Evolutionary conservation across 2,888 invertebrate genomes (phyloP).

Genomic region (Cloeon dipterum): DNA sequence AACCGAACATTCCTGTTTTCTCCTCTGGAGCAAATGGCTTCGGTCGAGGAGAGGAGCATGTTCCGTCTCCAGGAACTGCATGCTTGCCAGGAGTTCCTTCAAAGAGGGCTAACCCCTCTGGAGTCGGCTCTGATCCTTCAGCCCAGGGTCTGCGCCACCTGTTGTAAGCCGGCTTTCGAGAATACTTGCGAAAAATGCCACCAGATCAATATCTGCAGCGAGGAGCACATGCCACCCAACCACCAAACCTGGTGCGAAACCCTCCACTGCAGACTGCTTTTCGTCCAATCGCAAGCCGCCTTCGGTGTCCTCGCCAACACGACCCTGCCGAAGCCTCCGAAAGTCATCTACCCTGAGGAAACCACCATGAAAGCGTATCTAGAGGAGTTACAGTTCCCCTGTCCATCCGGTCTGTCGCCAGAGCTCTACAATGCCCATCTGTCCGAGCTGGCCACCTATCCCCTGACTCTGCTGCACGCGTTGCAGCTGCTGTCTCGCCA

Average conservation of each 20-base stretch:
- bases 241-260: neutral
- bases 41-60: neutral
- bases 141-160: neutral
- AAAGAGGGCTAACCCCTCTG: neutral
- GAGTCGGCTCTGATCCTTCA: neutral
- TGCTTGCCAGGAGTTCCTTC: neutral
- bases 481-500: neutral
- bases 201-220: neutral
- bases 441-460: neutral
- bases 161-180: neutral
- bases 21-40: neutral
- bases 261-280: neutral
- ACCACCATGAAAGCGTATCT: neutral
- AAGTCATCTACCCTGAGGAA: neutral
- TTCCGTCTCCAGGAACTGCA: neutral
- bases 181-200: neutral
- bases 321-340: neutral
- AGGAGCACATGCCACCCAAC: neutral
- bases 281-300: neutral
- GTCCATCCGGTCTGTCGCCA: neutral
- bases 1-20: neutral
- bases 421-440: neutral
- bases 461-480: neutral
- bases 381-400: neutral
- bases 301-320: neutral